These are phyloP conservation scores for Sthenelais limicola DNA, from an alignment of 2,888 invertebrate species.

Conservation along the genomic window DNA sequence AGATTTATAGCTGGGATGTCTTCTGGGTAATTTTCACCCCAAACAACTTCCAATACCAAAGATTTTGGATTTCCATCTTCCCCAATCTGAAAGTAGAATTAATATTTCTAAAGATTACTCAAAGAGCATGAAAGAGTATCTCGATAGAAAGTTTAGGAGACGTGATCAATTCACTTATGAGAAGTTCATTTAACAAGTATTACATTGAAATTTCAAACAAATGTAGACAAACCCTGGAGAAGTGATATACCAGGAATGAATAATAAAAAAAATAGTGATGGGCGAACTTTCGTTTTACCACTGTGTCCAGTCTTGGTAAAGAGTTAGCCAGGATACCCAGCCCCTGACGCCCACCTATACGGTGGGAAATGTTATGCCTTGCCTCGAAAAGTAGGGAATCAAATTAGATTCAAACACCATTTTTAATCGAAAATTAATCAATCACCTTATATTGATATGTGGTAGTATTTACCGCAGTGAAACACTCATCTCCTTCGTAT, in stretches of 20 bases:
- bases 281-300: no score
- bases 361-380: not conserved
- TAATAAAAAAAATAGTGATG: no score
- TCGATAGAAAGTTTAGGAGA: no score
- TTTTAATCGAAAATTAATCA: not conserved
- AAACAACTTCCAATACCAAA: constrained; percentile 88
- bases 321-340: no score
- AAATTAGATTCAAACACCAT: not conserved
- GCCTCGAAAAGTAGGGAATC: not conserved
- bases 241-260: no score
- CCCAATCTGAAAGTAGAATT: constrained; percentile 74
- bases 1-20: constrained; percentile 86
- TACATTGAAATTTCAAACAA: no score
- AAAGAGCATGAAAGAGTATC: no score
- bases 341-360: not conserved
- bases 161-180: no score
- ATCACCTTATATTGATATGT: constrained; percentile 93
- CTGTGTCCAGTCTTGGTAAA: no score
- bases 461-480: constrained; percentile 84
- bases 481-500: constrained; percentile 92
- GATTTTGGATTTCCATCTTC: constrained; percentile 85
- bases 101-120: no score
- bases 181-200: no score
- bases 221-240: no score
- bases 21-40: constrained; percentile 90